Conservation (phyloP, 2,797 vertebrate genomes). For the Mus caroli region DNA sequence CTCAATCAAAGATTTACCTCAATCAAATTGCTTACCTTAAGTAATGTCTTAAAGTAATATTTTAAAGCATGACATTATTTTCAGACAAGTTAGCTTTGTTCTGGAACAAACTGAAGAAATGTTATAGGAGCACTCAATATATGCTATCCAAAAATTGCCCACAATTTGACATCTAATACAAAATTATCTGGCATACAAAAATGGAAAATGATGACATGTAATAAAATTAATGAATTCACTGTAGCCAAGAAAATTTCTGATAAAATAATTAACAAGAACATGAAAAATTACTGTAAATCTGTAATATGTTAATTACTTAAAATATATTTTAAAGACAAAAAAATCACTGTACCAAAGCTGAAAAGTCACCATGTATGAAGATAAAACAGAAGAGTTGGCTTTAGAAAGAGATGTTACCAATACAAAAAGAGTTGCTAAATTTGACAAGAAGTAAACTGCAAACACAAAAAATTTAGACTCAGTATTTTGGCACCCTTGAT, state of each 20-base stretch:
- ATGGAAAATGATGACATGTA: background rate
- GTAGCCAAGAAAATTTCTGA: background rate
- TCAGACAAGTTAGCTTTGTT: slow-evolving; percentile 5
- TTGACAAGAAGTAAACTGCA: background rate
- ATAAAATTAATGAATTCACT: slow-evolving; percentile 13
- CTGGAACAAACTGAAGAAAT: background rate
- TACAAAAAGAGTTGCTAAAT: background rate
- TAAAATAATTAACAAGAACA: background rate
- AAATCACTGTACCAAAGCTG: background rate
- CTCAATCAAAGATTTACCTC: background rate
- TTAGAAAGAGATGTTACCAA: too few relatives aligned
- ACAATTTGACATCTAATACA: background rate
- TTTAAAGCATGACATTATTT: background rate
- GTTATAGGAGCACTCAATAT: background rate
- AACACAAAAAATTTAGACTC: background rate
- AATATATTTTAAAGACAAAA: slow-evolving; percentile 14
- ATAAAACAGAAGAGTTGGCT: background rate
- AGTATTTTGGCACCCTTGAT: background rate
- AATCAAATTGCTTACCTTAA: background rate
- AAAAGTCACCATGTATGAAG: background rate
- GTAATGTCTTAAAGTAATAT: background rate
- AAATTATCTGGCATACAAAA: background rate
- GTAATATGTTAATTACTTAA: background rate
- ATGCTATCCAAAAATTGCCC: background rate
- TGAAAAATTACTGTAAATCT: background rate